Conservation (phyloP, 2,888 invertebrate genomes). For the Eucriotettix oculatus region DNA sequence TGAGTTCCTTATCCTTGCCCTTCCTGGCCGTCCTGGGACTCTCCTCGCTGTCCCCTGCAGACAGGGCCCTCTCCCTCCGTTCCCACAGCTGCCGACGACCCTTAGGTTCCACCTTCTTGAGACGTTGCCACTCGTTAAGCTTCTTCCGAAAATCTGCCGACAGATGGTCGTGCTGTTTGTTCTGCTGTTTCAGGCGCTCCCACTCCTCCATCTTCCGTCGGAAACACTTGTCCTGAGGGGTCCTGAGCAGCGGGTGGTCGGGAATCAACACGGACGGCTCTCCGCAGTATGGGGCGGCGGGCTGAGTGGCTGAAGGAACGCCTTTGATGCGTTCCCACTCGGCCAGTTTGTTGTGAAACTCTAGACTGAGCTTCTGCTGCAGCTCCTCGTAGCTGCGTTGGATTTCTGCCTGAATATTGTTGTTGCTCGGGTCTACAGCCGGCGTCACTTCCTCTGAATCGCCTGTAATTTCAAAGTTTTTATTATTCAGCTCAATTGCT, state of each 20-base stretch:
- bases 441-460: not conserved
- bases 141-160: constrained; percentile 62
- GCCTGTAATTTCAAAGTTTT: not conserved
- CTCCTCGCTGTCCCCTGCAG: too few species aligned
- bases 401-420: constrained; percentile 41
- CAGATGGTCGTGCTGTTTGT: constrained; percentile 20
- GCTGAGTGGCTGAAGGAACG: not conserved
- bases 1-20: constrained; percentile 32
- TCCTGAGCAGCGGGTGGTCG: not conserved
- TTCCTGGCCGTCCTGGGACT: constrained; percentile 22
- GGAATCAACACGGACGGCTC: not conserved
- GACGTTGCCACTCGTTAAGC: constrained; percentile 39
- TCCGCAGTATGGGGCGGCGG: not conserved
- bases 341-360: constrained; percentile 53
- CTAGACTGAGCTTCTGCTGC: constrained; percentile 53
- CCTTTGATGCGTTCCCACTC: constrained; percentile 38
- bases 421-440: not conserved
- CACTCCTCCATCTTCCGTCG: constrained; percentile 32
- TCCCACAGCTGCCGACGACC: constrained; percentile 9
- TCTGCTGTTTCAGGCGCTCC: constrained; percentile 27
- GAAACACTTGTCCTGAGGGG: constrained; percentile 22
- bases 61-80: too few species aligned
- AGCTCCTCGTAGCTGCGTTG: constrained; percentile 52
- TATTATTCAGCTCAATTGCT: too few species aligned
- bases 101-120: constrained; percentile 21